Percentiles rank a stretch among this genome's conserved stretches.
Evolutionary conservation across 2,797 vertebrate genomes (phyloP).

Genomic region (Melanogrammus aeglefinus): DNA sequence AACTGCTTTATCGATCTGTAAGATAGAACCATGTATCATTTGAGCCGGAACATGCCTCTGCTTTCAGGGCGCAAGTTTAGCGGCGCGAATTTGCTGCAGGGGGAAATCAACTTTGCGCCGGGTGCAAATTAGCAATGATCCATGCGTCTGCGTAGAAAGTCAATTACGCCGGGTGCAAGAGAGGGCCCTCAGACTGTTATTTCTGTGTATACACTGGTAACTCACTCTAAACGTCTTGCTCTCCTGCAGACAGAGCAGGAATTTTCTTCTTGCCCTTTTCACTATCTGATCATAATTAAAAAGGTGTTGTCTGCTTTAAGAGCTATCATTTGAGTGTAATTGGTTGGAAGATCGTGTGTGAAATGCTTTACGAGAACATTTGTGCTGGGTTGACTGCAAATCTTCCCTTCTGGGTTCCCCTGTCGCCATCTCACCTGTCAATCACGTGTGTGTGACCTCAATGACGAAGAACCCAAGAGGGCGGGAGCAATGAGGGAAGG

Average conservation of each 20-base stretch:
- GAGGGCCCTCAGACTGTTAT: too few relatives aligned
- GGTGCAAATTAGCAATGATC: too few relatives aligned
- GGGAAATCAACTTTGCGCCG: too few relatives aligned
- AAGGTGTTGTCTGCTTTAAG: neutral
- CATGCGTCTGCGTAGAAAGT: too few relatives aligned
- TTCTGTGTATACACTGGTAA: neutral
- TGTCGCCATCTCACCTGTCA: neutral
- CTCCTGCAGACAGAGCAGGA: neutral
- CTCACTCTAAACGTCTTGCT: neutral
- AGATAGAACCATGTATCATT: too few relatives aligned
- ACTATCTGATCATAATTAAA: neutral
- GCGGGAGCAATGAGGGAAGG: too few relatives aligned
- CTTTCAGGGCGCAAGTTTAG: too few relatives aligned
- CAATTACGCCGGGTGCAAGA: too few relatives aligned
- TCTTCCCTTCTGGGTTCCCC: neutral
- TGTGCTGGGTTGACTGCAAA: neutral
- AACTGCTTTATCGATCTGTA: too few relatives aligned
- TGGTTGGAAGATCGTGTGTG: neutral
- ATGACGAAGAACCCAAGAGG: neutral
- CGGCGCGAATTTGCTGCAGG: too few relatives aligned
- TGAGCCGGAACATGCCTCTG: too few relatives aligned
- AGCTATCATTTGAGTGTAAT: neutral
- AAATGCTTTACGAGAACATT: neutral
- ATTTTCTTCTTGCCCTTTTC: neutral
- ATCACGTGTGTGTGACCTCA: neutral